These are phyloP conservation scores for Eilema griseolum DNA, from an alignment of 2,888 invertebrate genomes.

Conservation along the genomic window DNA sequence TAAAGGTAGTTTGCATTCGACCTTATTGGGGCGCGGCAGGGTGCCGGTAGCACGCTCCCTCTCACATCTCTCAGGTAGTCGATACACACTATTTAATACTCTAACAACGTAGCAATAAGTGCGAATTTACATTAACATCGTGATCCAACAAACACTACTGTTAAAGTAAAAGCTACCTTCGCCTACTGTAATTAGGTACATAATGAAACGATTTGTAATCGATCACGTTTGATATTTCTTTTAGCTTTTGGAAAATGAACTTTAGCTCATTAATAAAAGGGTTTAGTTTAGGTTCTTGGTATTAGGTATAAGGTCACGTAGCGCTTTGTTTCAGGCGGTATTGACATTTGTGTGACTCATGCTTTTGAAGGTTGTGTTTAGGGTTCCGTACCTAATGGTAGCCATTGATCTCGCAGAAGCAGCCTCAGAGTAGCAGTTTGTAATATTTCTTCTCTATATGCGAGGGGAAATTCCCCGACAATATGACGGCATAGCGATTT, in stretches of 20 bases:
- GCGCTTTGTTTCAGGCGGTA: conserved; percentile 47
- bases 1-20: conserved; percentile 72
- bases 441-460: too few species aligned
- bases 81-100: conserved; percentile 52
- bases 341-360: conserved; percentile 58
- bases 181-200: conserved; percentile 71
- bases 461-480: too few species aligned
- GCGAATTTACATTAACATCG: conserved; percentile 59
- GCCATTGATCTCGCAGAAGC: too few species aligned
- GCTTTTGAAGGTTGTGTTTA: conserved; percentile 51
- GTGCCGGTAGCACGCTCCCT: conserved; percentile 45
- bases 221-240: conserved; percentile 59
- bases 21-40: conserved; percentile 59
- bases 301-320: conserved; percentile 45
- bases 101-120: conserved; percentile 57
- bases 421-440: too few species aligned
- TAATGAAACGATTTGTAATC: conserved; percentile 74
- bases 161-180: conserved; percentile 69
- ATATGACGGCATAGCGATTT: too few species aligned
- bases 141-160: conserved; percentile 14
- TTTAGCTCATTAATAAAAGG: conserved; percentile 43
- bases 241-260: conserved; percentile 56
- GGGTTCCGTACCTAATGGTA: conserved; percentile 4
- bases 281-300: conserved; percentile 45
- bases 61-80: conserved; percentile 33